Base-by-base conservation (phyloP, 2,888 invertebrate genomes). In the Mythimna pallens region DNA sequence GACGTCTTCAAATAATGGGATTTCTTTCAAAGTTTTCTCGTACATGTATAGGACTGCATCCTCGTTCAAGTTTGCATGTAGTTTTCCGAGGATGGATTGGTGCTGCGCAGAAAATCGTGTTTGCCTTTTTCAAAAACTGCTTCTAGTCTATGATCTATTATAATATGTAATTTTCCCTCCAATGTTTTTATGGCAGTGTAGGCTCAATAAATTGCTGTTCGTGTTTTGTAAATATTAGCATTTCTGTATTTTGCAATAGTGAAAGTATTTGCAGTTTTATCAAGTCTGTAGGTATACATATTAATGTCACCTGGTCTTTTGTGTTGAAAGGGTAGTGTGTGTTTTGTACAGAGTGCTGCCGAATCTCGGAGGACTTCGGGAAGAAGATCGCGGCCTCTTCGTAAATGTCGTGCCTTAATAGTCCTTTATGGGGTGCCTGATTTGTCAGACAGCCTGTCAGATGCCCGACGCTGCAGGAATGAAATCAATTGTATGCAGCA, bases 11-110 rank as follows among this genome's bases (percentile, higher is more conserved):
- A 97, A 97, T 63, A 97, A 84, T 14, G 97, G 96, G 83, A 97
- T 96, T 89, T 96, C 96, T 80, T 94, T 86, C 65, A 97, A 88
- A 0, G 96, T 96, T 78, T 94, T 94, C 84, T 97, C 97, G 81
- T 97, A 97, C 93, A 97, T 94, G 78, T 94, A 95, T 58, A 96
- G 88, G 22, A 97, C 95, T 7, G 96, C 95, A 80, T 97, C 97
- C 93, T 97, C 97, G 83, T 96, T 96, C 73, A 97, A 88, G 84
- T 96, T 96, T 52, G 96, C 94, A 87, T 97, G 96, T 55, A 97
- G 86, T 87, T 96, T 96, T 9, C 95, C 95, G 64, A 96, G 88
- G 82, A 95, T 96, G 52, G 92, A 92, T 91, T 96, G 95, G 72
- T 96, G 96, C 96, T 96, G 82, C 74, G 89, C 66, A 63, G 25